Conservation (phyloP, 2,888 invertebrate genomes). For the Drosophila neonasuta region DNA sequence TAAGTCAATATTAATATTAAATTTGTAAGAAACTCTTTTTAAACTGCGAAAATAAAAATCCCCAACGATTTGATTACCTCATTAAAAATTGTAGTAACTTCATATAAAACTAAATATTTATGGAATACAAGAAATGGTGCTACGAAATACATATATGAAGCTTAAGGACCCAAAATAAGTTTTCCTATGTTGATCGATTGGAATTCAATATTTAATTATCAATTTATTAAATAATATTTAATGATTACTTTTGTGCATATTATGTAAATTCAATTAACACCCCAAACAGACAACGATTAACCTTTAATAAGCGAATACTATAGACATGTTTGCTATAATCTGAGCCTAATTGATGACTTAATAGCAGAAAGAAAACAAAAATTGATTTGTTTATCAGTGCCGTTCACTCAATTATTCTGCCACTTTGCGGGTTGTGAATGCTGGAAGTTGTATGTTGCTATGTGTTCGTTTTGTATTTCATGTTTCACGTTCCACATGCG, state of each 20-base stretch:
- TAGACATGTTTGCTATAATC: constrained; percentile 18
- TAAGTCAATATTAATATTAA: too few species aligned
- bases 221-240: too few species aligned
- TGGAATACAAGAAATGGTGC: too few species aligned
- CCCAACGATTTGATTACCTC: constrained; percentile 42
- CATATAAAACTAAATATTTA: background rate
- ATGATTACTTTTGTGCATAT: too few species aligned
- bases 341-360: constrained; percentile 72
- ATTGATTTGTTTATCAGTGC: constrained; percentile 75
- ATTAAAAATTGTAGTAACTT: background rate
- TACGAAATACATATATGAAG: too few species aligned
- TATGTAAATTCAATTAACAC: background rate
- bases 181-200: too few species aligned
- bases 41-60: constrained; percentile 4
- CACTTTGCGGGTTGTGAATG: constrained; percentile 56
- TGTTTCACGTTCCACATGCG: constrained; percentile 64
- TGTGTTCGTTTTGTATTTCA: constrained; percentile 61
- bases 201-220: too few species aligned
- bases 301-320: constrained; percentile 11
- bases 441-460: constrained; percentile 26
- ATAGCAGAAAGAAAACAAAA: constrained; percentile 54
- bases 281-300: background rate
- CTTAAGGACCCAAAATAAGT: too few species aligned
- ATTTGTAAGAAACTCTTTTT: too few species aligned
- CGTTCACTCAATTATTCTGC: constrained; percentile 78